Evolutionary conservation across 2,113 vertebrate species (phyloP), one percentile per base, ranked within the genome.

Genomic region (Sorex araneus): DNA sequence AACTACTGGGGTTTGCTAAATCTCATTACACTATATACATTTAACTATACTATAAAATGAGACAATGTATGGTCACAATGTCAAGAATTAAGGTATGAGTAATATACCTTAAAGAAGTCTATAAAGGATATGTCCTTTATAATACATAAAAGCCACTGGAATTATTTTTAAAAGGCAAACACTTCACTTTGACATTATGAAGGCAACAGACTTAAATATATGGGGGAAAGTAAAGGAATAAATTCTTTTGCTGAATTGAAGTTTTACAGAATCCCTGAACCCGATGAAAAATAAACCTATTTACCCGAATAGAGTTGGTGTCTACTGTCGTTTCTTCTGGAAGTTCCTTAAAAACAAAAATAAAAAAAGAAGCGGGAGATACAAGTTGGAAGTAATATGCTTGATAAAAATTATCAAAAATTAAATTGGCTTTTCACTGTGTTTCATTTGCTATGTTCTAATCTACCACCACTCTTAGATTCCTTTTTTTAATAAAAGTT

Each of bases 221-320:
- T 84, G 40, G 45, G 18, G 82, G 7, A 89, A 66, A 78, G n/a
- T 34, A 82, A 96, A 95, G 4, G 8, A 60, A 90, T 80, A 60
- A 21, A 92, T 79, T 90, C 23, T 93, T 32, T 71, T 63, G 34
- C 69, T 76, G 60, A 95, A 81, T 88, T 93, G 45, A 93, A 91
- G 18, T 30, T 92, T 16, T 64, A 80, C 50, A 16, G 90, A 94
- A 92, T 79, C n/a, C 19, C 34, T 45, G 16, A 78, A 67, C 28
- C 75, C 36, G 47, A 95, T 84, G 57, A 93, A 54, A 95, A 94
- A 60, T 76, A 90, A 90, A 82, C 71, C 64, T 69, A 82, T 71
- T 98, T 99, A 99, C 99, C 99, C 98, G 98, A 97, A 99, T 98
- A 93, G 97, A 97, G 87, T 54, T 96, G 81, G 99, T 94, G 94